Evolutionary conservation across 1,140 invertebrate species (phyloP).

Genomic region (Grapholita molesta): DNA sequence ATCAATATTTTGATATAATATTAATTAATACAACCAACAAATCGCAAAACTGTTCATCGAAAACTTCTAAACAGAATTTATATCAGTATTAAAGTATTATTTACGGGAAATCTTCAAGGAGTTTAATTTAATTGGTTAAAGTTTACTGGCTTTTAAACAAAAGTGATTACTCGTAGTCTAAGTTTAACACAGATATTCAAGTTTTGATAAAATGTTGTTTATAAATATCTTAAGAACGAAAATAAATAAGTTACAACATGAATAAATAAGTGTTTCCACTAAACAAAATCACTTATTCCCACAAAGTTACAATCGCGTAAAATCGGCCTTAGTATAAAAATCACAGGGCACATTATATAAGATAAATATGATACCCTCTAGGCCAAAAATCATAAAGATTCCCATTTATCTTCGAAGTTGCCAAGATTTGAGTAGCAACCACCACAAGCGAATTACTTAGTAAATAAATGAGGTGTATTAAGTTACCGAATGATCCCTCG

Average conservation of each 20-base stretch:
- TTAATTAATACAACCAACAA: slow-evolving; percentile 5
- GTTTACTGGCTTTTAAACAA: slow-evolving; percentile 15
- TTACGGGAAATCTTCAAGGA: slow-evolving; percentile 11
- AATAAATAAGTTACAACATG: no score
- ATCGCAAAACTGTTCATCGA: slow-evolving; percentile 1
- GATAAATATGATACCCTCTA: no score
- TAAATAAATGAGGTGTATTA: not conserved
- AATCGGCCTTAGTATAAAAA: no score
- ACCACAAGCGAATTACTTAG: not conserved
- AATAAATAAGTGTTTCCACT: not conserved
- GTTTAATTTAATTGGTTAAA: slow-evolving; percentile 16
- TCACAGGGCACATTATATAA: no score
- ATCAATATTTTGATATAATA: not conserved
- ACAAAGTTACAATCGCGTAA: no score
- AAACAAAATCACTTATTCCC: no score
- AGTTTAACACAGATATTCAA: not conserved
- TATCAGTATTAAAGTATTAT: slow-evolving; percentile 15
- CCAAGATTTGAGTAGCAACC: not conserved
- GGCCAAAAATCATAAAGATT: no score
- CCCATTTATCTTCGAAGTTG: not conserved
- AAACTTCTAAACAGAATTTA: slow-evolving; percentile 13
- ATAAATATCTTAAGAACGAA: not conserved
- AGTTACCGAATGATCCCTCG: not conserved
- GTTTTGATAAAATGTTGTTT: not conserved
- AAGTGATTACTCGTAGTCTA: slow-evolving; percentile 6